Evolutionary conservation across 2,113 vertebrate genomes (phyloP), one percentile per base, ranked within the genome.

Genomic region (Entomyzon cyanotis): DNA sequence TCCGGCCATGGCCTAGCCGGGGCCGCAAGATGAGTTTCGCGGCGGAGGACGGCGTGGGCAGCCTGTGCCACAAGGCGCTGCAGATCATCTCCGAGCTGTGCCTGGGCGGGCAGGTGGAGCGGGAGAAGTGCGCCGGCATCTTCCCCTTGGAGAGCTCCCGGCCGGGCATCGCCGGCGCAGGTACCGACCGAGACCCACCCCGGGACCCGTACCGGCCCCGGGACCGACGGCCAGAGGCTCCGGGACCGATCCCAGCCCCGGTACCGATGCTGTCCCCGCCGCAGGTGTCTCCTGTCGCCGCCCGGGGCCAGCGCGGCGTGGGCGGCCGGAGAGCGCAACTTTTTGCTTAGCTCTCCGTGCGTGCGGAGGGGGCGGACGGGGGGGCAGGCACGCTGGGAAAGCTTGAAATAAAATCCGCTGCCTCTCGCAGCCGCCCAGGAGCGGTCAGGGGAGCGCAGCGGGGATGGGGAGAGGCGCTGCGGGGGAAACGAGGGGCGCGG

Each of bases 1-100:
- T 37, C 85, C 92, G 97, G 97, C 96, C 97, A 99, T 99, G 99
- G 98, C 98, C 98, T 99, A 99, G 69, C 63, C 70, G 55, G 37
- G 42, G 15, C 3, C 31, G 6, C 31, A 85, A 70, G 42, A 99
- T 99, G 99, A 98, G 98, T 97, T 98, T 98, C 97, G 97, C 98
- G 74, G 95, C 97, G 91, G 98, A 99, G 96, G 98, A 99, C 98
- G 98, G 98, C 75, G 96, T 99, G 96, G 98, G 98, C 98, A 98
- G 98, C 97, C 95, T 99, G 97, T 99, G 99, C 98, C 98, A 99
- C 89, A 98, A 99, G 97, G 99, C 99, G 82, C 98, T 99, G 90
- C 99, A 99, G 91, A 99, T 99, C 96, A 98, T 99, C 64, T 98
- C 98, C 69, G 99, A 99, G 97, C 99, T 99, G 60, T 99, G 99